Base-by-base conservation (phyloP, 2,888 invertebrate genomes). In the Eupithecia abbreviata region DNA sequence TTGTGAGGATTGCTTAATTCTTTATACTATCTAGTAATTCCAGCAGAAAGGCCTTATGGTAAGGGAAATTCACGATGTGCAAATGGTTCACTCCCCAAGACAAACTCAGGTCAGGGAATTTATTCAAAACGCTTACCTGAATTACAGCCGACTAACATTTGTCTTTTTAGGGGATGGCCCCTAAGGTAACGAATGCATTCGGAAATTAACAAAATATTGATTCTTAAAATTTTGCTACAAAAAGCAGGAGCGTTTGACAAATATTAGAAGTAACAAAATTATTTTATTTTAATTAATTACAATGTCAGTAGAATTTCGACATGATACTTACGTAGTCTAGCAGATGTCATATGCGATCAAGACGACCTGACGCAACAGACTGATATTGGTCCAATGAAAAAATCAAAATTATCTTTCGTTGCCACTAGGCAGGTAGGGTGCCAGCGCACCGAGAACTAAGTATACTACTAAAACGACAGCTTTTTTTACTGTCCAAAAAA, bases 401-500 rank as follows among this genome's bases (percentile, higher is more conserved):
- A 7, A 47, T 30, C 73, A 73, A 80, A 78, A 75, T 73, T 75
- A 47, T 71, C 62, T 73, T 75, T 73, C 43, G 68, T 73, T 74
- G 43, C 77, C 71, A 72, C 42, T 77, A 77, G 77, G 77, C 43
- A 77, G 77, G 77, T 73, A 77, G 71, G 58, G 41, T 43, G n/a
- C 30, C 41, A 47, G 10, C 65, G 62, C 7, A 15, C 15, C 9
- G 15, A 55, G 77, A 71, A 77, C 71, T 71, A 13, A 67, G 15
- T 72, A 49, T 41, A 75, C 78, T 68, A 65, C 51, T 62, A 68
- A 30, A 75, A 66, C 73, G 49, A 73, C 65, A 78, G 73, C 12
- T 15, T 78, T 75, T 67, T 68, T 78, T n/a, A 51, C 13, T 0
- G 73, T 68, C 18, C 73, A 73, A 6, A 75, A 62, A 73, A 68